Evolutionary conservation across 2,888 invertebrate species (phyloP), one percentile per base, ranked within the genome.

Genomic region (Iselma pallidipennis): DNA sequence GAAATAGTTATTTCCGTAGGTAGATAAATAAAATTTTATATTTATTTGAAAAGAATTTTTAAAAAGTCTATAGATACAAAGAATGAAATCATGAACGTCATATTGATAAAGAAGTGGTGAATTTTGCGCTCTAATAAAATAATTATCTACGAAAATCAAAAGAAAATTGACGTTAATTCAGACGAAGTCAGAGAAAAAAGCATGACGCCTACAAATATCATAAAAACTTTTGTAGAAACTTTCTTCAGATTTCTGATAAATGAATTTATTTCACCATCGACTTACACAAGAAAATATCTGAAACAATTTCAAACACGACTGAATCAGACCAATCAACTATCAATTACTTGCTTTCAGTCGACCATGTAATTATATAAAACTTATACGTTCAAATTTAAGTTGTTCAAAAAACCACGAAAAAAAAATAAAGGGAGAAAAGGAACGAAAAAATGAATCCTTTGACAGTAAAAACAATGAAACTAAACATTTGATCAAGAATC

Each of bases 91-190:
- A n/a, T n/a, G n/a, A n/a, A n/a, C n/a, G n/a, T n/a, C 50, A 60
- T 60, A 55, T 51, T 25, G 52, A 55, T 60, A 56, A 60, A 59
- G 52, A 53, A 53, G 58, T 58, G 52, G 58, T 52, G n/a, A n/a
- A n/a, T n/a, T n/a, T n/a, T n/a, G n/a, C n/a, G n/a, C n/a, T n/a
- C n/a, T n/a, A n/a, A n/a, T 59, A 63, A 63, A 63, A 59, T 55
- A 52, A 63, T 63, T 63, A 59, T 63, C 55, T 48, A 37, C 2
- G 19, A 16, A 33, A 59, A 45, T 63, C 63, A 48, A 55, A 55
- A 55, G 26, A 56, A 63, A 54, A 63, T 59, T 59, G 56, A 59
- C 50, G 49, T 42, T 48, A 49, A 29, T 23, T 14, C 25, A 33
- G 33, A 51, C 29, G n/a, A 42, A 60, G 28, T 12, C 29, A 31